phyloP scores from a whole-genome alignment of 1,140 invertebrate species.

The Scaptodrosophila lebanonensis region DNA sequence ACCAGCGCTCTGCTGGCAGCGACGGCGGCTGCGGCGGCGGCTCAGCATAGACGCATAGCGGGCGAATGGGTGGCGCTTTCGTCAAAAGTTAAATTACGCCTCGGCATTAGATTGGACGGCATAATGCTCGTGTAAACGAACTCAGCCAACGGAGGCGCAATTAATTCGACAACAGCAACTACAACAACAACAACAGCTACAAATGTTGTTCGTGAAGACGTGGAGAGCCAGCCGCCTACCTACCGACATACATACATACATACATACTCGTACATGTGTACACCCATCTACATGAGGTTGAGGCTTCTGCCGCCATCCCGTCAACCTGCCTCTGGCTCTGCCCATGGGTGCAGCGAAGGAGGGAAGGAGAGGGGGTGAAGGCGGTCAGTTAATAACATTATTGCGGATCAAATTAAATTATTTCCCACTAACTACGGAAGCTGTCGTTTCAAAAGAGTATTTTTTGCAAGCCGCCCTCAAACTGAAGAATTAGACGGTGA shows the following conservation, averaged over 20 bases:
- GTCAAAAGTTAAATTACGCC: slow-evolving; percentile 58
- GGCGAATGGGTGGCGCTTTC: slow-evolving; percentile 60
- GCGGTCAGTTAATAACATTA: too few relatives aligned
- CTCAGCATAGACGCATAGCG: slow-evolving; percentile 10
- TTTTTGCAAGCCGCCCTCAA: too few relatives aligned
- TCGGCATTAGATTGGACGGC: slow-evolving; percentile 64
- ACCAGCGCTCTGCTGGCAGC: too few relatives aligned
- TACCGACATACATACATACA: slow-evolving; percentile 3
- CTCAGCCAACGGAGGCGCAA: slow-evolving; percentile 54
- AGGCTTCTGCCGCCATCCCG: too few relatives aligned
- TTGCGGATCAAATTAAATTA: too few relatives aligned
- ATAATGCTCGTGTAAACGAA: slow-evolving; percentile 46
- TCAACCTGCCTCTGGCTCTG: too few relatives aligned
- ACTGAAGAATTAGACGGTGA: too few relatives aligned
- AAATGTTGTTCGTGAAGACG: not conserved
- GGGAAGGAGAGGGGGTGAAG: too few relatives aligned
- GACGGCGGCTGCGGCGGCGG: too few relatives aligned
- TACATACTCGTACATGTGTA: slow-evolving; percentile 16
- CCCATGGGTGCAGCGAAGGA: too few relatives aligned
- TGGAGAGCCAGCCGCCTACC: slow-evolving; percentile 1
- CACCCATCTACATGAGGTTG: slow-evolving; percentile 18
- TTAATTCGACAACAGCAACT: slow-evolving; percentile 39
- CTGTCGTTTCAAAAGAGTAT: too few relatives aligned
- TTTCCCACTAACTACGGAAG: too few relatives aligned
- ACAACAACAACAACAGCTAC: slow-evolving; percentile 15